These are phyloP conservation scores for Myotis myotis DNA, from an alignment of 2,797 vertebrate species.

Conservation along the genomic window DNA sequence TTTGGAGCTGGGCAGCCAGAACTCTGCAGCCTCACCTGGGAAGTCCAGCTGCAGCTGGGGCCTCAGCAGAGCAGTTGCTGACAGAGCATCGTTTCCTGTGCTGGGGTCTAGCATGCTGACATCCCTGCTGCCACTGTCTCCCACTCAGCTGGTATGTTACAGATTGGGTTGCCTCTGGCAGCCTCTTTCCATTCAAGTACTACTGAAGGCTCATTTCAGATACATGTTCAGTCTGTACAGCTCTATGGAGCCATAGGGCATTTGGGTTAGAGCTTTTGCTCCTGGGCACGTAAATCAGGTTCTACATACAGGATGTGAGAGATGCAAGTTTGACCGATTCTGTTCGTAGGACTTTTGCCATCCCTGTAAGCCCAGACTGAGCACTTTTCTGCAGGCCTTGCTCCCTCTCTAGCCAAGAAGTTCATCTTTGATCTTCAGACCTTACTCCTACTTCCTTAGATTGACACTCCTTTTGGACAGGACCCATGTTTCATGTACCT, in stretches of 20 bases:
- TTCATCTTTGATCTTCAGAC: not conserved
- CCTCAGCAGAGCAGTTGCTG: not conserved
- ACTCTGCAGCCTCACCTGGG: not conserved
- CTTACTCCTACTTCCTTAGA: not conserved
- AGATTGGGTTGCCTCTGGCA: not conserved
- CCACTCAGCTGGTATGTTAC: not conserved
- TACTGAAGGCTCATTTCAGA: not conserved
- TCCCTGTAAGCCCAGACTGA: not conserved
- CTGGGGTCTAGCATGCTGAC: not conserved
- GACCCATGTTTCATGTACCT: not conserved
- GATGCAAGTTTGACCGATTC: not conserved
- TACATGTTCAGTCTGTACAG: accelerated
- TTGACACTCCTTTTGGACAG: not conserved
- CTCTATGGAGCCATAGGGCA: not conserved
- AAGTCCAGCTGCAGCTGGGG: not conserved
- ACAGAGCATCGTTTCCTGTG: not conserved
- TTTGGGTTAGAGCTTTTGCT: not conserved
- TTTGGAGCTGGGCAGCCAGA: not conserved
- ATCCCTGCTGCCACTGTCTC: not conserved
- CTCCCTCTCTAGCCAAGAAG: not conserved
- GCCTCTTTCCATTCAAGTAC: not conserved
- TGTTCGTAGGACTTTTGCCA: not conserved
- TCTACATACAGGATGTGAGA: not conserved
- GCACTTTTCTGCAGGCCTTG: not conserved
- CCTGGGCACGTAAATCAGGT: not conserved